phyloP scores from a whole-genome alignment of 1,140 invertebrate genomes.

The Gerris buenoi region DNA sequence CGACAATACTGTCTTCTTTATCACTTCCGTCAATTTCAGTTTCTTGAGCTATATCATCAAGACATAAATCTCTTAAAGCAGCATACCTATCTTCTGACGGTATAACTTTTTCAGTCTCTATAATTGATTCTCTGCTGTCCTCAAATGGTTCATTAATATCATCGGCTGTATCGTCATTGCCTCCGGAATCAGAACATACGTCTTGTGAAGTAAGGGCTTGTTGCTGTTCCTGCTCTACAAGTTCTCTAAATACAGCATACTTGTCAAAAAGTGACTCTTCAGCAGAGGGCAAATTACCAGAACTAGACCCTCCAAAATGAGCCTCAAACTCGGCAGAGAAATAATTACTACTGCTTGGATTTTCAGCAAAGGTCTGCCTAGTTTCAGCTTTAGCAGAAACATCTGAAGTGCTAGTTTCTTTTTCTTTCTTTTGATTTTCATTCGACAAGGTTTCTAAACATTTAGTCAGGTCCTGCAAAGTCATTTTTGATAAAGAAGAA shows the following conservation, averaged over 20 bases:
- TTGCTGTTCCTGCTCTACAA: conserved; percentile 49
- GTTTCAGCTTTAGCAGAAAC: not conserved
- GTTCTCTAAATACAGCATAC: conserved; percentile 71
- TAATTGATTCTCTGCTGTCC: conserved; percentile 8
- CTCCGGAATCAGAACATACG: conserved; percentile 29
- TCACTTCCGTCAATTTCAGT: conserved; percentile 20
- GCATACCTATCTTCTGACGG: conserved; percentile 45
- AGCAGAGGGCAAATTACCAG: conserved; percentile 8
- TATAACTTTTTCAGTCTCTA: conserved; percentile 21
- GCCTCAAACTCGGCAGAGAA: conserved; percentile 44
- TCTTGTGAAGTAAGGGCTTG: conserved; percentile 3
- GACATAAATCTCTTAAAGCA: conserved; percentile 49
- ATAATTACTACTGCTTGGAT: conserved; percentile 19
- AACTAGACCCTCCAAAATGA: conserved; percentile 40
- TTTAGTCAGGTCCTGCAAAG: conserved; percentile 63
- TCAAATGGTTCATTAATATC: conserved; percentile 19
- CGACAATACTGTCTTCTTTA: conserved; percentile 20
- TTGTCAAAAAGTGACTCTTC: conserved; percentile 43
- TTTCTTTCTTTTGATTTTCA: conserved; percentile 17
- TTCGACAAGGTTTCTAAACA: conserved; percentile 41
- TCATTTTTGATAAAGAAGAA: conserved; percentile 62
- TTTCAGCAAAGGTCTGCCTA: conserved; percentile 20
- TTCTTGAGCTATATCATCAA: conserved; percentile 34
- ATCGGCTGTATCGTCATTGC: conserved; percentile 24
- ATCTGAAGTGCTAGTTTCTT: not conserved